phyloP scores from a whole-genome alignment of 2,113 vertebrate genomes.

The Tinamus guttatus region DNA sequence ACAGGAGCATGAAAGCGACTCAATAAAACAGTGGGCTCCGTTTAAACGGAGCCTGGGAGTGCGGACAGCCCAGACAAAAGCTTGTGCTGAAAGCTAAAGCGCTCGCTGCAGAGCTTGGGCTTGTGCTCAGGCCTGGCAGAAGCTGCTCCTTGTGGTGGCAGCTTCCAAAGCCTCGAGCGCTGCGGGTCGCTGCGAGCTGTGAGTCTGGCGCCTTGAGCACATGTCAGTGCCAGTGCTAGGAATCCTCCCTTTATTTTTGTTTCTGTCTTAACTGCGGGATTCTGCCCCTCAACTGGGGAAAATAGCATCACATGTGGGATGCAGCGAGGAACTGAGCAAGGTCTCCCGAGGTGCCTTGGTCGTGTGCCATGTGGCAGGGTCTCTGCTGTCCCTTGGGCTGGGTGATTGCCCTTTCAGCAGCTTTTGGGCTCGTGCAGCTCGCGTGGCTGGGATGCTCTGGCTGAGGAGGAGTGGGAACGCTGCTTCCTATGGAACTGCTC shows the following conservation, averaged over 20 bases:
- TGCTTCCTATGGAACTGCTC: background rate
- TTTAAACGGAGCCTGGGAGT: background rate
- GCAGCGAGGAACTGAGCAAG: background rate
- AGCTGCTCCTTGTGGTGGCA: background rate
- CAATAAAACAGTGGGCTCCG: background rate
- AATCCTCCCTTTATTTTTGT: background rate
- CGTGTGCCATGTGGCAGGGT: background rate
- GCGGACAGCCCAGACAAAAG: background rate
- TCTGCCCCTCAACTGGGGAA: background rate
- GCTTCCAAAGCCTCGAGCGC: background rate
- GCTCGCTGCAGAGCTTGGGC: background rate
- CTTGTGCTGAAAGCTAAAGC: constrained; percentile 9
- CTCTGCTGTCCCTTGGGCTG: background rate
- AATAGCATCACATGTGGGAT: background rate
- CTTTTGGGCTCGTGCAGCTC: background rate
- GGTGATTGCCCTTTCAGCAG: accelerated
- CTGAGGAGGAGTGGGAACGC: background rate
- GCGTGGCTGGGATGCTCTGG: background rate
- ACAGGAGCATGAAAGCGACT: constrained; percentile 23
- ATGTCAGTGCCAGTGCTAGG: background rate
- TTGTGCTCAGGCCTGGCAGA: background rate
- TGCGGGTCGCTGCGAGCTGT: background rate
- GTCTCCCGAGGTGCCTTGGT: background rate
- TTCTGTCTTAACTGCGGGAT: background rate
- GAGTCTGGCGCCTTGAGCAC: background rate